Evolutionary conservation across 1,140 invertebrate species (phyloP).

Genomic region (Plutomurus gul): DNA sequence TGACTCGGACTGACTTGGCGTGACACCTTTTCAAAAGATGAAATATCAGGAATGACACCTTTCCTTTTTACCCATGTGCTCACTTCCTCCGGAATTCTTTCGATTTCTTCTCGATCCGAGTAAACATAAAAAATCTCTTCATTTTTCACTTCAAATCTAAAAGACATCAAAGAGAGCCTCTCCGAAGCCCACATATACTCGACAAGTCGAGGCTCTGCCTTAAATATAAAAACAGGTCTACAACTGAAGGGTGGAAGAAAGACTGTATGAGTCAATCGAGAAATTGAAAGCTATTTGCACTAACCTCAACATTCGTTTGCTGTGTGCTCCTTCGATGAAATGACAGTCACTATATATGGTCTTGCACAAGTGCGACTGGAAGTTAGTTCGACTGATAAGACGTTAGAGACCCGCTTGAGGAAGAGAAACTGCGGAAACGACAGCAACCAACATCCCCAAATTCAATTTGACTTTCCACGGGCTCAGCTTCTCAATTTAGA

Average conservation of each 20-base stretch:
- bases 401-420: not conserved
- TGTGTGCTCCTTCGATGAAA: too few relatives aligned
- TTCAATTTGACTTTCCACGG: slow-evolving; percentile 18
- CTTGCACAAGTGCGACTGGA: not conserved
- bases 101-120: not conserved
- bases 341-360: not conserved
- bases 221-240: not conserved
- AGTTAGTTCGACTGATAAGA: slow-evolving; percentile 13
- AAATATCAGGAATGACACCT: slow-evolving; percentile 21
- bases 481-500: slow-evolving; percentile 17
- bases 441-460: slow-evolving; percentile 19
- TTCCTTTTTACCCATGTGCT: not conserved
- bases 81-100: slow-evolving; percentile 5
- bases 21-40: slow-evolving; percentile 24
- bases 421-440: not conserved
- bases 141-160: slow-evolving; percentile 3
- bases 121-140: slow-evolving; percentile 28
- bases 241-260: not conserved
- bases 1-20: not conserved
- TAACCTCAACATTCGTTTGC: slow-evolving; percentile 17
- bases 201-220: not conserved
- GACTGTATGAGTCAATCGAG: not conserved
- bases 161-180: slow-evolving; percentile 13
- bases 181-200: not conserved
- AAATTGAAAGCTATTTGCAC: slow-evolving; percentile 17